These are phyloP conservation scores for Pipistrellus pipistrellus DNA, from an alignment of 2,797 vertebrate species.

Conservation along the genomic window DNA sequence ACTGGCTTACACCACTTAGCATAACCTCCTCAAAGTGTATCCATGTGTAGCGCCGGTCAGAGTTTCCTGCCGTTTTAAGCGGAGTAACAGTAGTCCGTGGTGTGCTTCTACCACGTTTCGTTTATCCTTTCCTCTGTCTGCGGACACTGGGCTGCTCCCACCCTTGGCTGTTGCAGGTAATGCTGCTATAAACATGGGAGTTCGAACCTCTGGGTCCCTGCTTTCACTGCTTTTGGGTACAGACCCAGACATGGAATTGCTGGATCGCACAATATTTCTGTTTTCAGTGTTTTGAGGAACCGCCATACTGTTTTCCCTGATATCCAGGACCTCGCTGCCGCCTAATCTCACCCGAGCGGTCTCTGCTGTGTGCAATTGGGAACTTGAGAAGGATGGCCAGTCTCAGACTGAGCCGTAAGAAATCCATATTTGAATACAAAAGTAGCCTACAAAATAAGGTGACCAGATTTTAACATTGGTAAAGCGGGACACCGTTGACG, in stretches of 20 bases:
- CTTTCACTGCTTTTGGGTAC: not conserved
- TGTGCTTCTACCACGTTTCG: not conserved
- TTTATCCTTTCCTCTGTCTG: not conserved
- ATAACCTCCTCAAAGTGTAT: not conserved
- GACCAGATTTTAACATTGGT: too few relatives aligned
- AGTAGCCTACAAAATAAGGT: not conserved
- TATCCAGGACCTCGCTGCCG: not conserved
- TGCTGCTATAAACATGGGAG: not conserved
- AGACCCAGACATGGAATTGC: not conserved
- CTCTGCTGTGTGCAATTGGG: not conserved
- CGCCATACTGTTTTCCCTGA: not conserved
- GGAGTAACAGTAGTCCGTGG: not conserved
- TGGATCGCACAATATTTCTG: not conserved
- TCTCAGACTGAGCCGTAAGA: not conserved
- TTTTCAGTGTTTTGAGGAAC: not conserved
- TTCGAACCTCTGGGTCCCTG: not conserved
- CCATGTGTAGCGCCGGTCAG: not conserved
- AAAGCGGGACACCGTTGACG: too few relatives aligned
- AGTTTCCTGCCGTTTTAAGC: not conserved
- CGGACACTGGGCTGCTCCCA: not conserved
- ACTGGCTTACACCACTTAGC: conserved; percentile 15
- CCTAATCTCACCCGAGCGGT: not conserved
- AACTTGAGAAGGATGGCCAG: not conserved
- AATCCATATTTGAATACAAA: conserved; percentile 11
- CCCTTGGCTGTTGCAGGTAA: not conserved